phyloP scores from a whole-genome alignment of 2,797 vertebrate genomes.

The Melanotaenia maccullochi region DNA sequence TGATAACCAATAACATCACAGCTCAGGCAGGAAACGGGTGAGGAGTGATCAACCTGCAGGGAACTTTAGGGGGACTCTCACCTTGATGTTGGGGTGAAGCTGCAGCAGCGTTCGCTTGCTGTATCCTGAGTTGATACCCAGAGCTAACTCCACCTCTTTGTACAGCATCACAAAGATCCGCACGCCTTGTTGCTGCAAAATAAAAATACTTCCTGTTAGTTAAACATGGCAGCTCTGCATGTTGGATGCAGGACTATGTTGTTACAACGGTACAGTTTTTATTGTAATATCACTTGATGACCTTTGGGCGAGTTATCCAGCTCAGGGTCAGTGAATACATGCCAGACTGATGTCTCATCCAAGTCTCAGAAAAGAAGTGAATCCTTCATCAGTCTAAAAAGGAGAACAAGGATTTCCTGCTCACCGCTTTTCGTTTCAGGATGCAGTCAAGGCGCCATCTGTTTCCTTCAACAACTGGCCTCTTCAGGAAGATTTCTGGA shows the following conservation, averaged over 20 bases:
- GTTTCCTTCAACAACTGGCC: conserved; percentile 96
- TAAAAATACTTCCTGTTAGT: neutral
- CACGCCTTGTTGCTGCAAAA: conserved; percentile 92
- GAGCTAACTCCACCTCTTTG: conserved; percentile 95
- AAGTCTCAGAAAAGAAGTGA: neutral
- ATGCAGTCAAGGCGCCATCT: conserved; percentile 93
- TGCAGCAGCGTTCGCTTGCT: conserved; percentile 90
- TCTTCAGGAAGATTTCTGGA: conserved; percentile 97
- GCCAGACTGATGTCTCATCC: too few species aligned
- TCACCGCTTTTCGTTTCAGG: conserved; percentile 93
- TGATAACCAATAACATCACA: conserved; percentile 22
- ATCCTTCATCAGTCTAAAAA: neutral
- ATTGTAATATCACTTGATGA: too few species aligned
- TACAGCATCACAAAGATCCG: conserved; percentile 94
- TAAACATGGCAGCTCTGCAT: neutral
- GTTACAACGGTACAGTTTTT: too few species aligned
- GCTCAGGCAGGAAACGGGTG: neutral
- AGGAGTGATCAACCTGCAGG: neutral
- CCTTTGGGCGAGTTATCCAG: neutral
- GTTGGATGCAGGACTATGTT: neutral
- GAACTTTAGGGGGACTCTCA: neutral
- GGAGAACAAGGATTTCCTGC: conserved; percentile 49
- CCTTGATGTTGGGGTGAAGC: conserved; percentile 96
- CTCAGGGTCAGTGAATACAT: neutral
- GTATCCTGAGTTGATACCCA: conserved; percentile 97